phyloP scores from a whole-genome alignment of 2,797 vertebrate species.

The Sebastes matsubarae region DNA sequence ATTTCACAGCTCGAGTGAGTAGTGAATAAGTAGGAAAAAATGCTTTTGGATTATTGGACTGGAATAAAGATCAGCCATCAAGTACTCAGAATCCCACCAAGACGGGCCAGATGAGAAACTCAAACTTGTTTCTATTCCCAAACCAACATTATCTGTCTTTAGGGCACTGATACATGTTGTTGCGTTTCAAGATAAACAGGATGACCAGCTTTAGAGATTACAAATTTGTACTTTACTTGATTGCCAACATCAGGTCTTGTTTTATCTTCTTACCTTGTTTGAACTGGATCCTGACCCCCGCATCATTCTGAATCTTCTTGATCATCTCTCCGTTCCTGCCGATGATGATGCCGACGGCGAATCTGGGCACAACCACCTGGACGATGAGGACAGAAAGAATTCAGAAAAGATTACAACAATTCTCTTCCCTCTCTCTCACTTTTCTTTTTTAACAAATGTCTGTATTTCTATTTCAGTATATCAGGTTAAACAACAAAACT shows the following conservation, averaged over 20 bases:
- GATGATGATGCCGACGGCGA: conserved; percentile 97
- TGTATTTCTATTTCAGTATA: background rate
- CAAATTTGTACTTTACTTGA: background rate
- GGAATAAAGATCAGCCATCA: background rate
- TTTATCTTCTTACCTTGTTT: conserved; percentile 89
- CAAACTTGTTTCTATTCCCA: background rate
- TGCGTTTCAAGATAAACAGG: background rate
- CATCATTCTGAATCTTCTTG: conserved; percentile 98
- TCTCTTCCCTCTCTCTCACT: no score
- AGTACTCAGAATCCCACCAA: background rate
- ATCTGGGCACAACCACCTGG: conserved; percentile 95
- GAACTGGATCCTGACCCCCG: conserved; percentile 98
- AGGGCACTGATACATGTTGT: background rate
- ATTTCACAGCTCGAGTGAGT: background rate
- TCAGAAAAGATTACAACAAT: background rate
- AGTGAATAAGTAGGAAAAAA: background rate
- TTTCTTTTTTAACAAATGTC: no score
- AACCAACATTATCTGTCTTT: background rate
- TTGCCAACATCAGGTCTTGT: background rate
- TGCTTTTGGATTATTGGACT: background rate
- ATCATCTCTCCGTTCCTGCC: conserved; percentile 99
- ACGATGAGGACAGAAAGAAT: background rate
- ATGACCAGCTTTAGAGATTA: background rate
- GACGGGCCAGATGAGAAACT: background rate
- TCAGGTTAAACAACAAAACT: background rate